Evolutionary conservation across 2,888 invertebrate species (phyloP).

Genomic region (Philopedon plagiatum): DNA sequence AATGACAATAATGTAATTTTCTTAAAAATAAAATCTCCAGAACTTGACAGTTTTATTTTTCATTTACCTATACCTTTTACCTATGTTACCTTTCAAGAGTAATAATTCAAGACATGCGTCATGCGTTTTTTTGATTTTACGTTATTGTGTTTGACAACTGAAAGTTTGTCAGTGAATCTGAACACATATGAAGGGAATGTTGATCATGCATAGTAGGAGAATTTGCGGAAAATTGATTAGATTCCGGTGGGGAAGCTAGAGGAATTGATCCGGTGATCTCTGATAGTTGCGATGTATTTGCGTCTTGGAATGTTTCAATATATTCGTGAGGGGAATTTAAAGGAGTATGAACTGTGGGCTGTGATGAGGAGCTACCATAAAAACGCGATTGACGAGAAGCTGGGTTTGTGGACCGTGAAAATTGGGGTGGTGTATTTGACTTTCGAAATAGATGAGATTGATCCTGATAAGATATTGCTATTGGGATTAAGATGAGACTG

Average conservation of each 20-base stretch:
- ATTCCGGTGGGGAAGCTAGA: not conserved
- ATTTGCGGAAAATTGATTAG: slow-evolving; percentile 13
- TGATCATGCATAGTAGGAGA: not conserved
- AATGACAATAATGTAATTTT: too few species aligned
- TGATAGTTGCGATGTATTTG: slow-evolving; percentile 2
- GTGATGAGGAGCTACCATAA: too few species aligned
- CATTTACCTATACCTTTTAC: too few species aligned
- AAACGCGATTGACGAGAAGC: not conserved
- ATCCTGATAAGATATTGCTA: not conserved
- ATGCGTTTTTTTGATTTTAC: too few species aligned
- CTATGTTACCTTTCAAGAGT: too few species aligned
- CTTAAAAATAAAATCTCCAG: too few species aligned
- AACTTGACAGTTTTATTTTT: too few species aligned
- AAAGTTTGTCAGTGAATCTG: too few species aligned
- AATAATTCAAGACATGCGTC: too few species aligned
- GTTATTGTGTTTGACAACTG: not conserved
- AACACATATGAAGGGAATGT: not conserved
- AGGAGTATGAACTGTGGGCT: too few species aligned
- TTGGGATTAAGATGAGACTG: not conserved
- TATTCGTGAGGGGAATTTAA: not conserved
- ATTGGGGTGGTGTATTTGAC: not conserved
- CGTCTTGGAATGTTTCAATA: slow-evolving; percentile 1
- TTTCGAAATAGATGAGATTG: not conserved
- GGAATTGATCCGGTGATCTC: not conserved
- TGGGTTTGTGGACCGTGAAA: not conserved